Evolutionary conservation across 2,113 vertebrate species (phyloP).

Genomic region (Gobiocypris rarus): DNA sequence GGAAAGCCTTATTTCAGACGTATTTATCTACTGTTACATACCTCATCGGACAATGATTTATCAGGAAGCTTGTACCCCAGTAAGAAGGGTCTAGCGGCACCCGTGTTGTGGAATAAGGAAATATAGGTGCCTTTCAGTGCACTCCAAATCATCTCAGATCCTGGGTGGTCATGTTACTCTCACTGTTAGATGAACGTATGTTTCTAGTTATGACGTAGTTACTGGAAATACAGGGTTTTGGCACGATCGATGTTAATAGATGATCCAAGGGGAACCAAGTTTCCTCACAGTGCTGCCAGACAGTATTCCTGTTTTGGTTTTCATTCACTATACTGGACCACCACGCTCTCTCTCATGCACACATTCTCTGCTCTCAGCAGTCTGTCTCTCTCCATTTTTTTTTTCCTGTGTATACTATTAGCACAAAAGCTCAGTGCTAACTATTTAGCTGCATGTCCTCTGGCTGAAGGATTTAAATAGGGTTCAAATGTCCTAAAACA

Average conservation of each 20-base stretch:
- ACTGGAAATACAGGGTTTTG: constrained; percentile 26
- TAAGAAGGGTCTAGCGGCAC: no score
- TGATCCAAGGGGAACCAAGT: not conserved
- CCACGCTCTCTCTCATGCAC: not conserved
- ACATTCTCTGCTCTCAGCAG: not conserved
- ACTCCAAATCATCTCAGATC: not conserved
- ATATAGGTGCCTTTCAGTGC: not conserved
- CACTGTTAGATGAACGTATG: constrained; percentile 2
- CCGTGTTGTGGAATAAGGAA: not conserved
- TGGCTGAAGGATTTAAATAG: constrained; percentile 27
- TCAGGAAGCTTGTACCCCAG: no score
- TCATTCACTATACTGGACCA: constrained; percentile 15
- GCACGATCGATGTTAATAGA: not conserved
- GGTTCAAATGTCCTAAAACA: constrained; percentile 8
- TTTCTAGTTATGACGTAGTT: not conserved
- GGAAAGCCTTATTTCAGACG: no score
- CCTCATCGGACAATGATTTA: no score
- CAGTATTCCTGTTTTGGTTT: not conserved
- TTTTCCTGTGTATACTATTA: not conserved
- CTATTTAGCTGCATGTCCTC: constrained; percentile 3
- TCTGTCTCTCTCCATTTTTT: not conserved
- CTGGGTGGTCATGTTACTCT: constrained; percentile 1
- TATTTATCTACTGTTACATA: no score
- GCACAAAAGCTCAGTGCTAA: constrained; percentile 11
- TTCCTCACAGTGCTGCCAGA: constrained; percentile 27